Evolutionary conservation across 2,888 invertebrate species (phyloP).

Genomic region (Caenorhabditis sp.): DNA sequence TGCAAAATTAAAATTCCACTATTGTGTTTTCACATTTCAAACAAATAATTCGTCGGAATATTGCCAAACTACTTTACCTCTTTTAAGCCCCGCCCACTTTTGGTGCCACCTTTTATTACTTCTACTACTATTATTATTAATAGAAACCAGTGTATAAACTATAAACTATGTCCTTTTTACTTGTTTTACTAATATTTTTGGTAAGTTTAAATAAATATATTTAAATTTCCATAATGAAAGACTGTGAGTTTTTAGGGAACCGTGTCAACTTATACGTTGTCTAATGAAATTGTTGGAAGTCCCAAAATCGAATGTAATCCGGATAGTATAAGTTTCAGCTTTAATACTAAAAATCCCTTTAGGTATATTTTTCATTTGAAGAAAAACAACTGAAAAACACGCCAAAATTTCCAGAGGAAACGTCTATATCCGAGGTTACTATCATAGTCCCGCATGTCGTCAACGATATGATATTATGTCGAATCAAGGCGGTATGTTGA

Average conservation of each 20-base stretch:
- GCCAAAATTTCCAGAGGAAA: constrained; percentile 68
- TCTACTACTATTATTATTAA: background rate
- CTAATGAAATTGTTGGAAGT: constrained; percentile 56
- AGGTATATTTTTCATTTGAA: constrained; percentile 22
- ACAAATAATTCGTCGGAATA: background rate
- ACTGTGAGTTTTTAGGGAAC: background rate
- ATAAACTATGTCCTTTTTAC: background rate
- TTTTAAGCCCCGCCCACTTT: background rate
- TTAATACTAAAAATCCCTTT: constrained; percentile 55
- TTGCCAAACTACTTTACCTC: background rate
- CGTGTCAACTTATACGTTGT: constrained; percentile 6
- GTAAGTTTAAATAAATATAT: background rate
- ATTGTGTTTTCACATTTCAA: background rate
- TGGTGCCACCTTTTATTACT: background rate
- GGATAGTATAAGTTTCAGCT: constrained; percentile 53
- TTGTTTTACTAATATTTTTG: background rate
- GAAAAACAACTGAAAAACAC: background rate
- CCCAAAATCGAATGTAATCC: constrained; percentile 59
- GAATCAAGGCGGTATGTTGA: constrained; percentile 46
- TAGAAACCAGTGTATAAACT: background rate
- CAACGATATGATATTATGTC: constrained; percentile 58
- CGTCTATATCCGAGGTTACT: constrained; percentile 66
- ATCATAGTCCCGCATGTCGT: constrained; percentile 55
- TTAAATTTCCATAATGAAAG: background rate
- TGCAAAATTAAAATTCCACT: background rate